Conservation (phyloP, 53 echinoderm and acorn worm species). For the Luidia sarsii region DNA sequence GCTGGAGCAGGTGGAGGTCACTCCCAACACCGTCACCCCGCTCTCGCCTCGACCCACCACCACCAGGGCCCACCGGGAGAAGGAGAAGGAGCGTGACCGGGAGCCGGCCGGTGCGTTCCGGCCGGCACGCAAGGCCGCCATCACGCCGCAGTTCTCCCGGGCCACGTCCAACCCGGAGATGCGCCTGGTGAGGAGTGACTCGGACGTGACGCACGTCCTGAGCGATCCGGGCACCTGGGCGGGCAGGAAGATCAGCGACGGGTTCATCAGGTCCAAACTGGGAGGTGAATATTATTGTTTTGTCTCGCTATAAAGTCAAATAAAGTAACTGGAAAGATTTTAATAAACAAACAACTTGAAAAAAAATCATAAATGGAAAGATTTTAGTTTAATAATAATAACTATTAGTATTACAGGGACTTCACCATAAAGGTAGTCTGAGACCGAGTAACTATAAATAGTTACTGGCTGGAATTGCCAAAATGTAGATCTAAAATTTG, state of each 20-base stretch:
- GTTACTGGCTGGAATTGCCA: no score
- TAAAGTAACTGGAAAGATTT: no score
- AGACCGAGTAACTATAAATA: no score
- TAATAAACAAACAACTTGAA: no score
- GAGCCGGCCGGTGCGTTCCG: constrained; percentile 7
- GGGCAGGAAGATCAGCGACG: constrained; percentile 88
- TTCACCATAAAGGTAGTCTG: no score
- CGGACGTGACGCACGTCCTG: constrained; percentile 60
- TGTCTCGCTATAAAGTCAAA: no score
- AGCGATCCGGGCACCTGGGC: constrained; percentile 95
- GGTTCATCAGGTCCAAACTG: constrained; percentile 80
- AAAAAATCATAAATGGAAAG: no score
- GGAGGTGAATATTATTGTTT: constrained; percentile 72
- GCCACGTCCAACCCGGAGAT: constrained; percentile 37
- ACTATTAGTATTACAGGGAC: no score
- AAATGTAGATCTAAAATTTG: no score
- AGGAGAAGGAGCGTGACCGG: constrained; percentile 42
- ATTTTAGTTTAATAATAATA: no score
- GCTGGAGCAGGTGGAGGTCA: constrained; percentile 77
- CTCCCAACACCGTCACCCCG: constrained; percentile 93
- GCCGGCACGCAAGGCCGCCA: constrained; percentile 9
- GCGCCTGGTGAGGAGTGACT: constrained; percentile 44
- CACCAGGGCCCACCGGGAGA: constrained; percentile 76
- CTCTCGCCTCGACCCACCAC: constrained; percentile 70
- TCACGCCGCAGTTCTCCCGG: constrained; percentile 35